Percentiles rank a stretch among this genome's conserved stretches.
These are phyloP conservation scores for Thymelicus lineola DNA, from an alignment of 2,888 invertebrate genomes.

Conservation along the genomic window DNA sequence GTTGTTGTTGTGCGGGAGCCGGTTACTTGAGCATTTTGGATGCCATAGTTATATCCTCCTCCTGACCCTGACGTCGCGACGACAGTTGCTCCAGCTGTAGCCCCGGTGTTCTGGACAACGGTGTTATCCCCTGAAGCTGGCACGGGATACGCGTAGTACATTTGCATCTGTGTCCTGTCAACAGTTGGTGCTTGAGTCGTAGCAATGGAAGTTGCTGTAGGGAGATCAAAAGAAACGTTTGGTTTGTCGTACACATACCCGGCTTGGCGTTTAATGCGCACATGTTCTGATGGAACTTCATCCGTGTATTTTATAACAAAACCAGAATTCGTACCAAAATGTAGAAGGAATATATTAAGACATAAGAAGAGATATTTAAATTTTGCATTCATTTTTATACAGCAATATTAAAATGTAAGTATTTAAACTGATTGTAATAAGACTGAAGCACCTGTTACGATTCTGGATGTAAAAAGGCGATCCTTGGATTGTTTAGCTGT, in stretches of 20 bases:
- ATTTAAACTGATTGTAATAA: not conserved
- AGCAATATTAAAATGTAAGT: not conserved
- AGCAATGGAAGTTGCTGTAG: conserved; percentile 53
- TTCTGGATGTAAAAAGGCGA: conserved; percentile 53
- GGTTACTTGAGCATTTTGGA: conserved; percentile 40
- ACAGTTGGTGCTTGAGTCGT: conserved; percentile 70
- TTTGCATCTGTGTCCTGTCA: conserved; percentile 71
- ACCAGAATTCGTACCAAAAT: conserved; percentile 6
- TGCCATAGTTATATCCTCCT: conserved; percentile 44
- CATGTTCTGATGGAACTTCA: conserved; percentile 15
- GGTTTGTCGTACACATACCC: conserved; percentile 79
- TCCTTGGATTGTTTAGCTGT: conserved; percentile 51
- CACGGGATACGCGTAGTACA: conserved; percentile 76
- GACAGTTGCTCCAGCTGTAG: conserved; percentile 44
- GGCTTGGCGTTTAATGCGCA: conserved; percentile 68
- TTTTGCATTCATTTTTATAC: conserved; percentile 25
- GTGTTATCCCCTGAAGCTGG: conserved; percentile 56
- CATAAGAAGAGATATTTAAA: conserved; percentile 18
- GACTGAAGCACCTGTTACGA: conserved; percentile 3
- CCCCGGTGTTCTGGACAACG: conserved; percentile 52
- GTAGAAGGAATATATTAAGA: conserved; percentile 9
- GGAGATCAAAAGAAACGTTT: conserved; percentile 69
- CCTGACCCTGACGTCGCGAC: conserved; percentile 25
- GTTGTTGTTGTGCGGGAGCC: conserved; percentile 45
- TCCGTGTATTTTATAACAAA: not conserved